phyloP scores from a whole-genome alignment of 2,797 vertebrate genomes.

The Anomalospiza imberbis region DNA sequence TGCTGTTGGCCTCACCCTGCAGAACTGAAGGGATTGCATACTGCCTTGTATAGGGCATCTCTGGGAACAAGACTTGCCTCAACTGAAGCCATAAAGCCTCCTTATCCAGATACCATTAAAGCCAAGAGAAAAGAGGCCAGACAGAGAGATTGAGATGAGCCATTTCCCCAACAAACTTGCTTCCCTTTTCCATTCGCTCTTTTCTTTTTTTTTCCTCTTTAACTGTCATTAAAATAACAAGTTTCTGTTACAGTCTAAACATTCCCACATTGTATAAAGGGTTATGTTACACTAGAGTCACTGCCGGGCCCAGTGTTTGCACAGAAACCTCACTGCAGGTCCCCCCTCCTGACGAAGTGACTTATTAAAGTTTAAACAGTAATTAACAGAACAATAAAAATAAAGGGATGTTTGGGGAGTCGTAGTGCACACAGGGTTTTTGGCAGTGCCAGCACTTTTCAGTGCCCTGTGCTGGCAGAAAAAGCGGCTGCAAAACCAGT shows the following conservation, averaged over 20 bases:
- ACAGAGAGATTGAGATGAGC: conserved; percentile 61
- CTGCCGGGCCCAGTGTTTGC: conserved; percentile 80
- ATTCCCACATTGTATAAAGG: conserved; percentile 92
- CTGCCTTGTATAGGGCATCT: neutral
- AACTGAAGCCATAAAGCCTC: conserved; percentile 33
- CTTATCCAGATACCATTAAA: conserved; percentile 40
- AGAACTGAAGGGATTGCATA: neutral
- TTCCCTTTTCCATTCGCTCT: conserved; percentile 62
- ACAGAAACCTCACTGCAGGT: conserved; percentile 82
- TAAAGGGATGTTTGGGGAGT: conserved; percentile 86
- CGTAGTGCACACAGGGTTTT: conserved; percentile 81
- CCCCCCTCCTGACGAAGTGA: conserved; percentile 84
- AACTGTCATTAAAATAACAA: conserved; percentile 93
- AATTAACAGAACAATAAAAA: conserved; percentile 88
- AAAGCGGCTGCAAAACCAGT: conserved; percentile 55
- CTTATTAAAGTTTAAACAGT: conserved; percentile 89
- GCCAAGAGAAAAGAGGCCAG: conserved; percentile 55
- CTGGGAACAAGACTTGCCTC: conserved; percentile 40
- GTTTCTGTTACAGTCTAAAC: conserved; percentile 95
- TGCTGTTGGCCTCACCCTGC: neutral
- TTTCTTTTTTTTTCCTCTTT: conserved; percentile 54
- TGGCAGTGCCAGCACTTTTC: conserved; percentile 84
- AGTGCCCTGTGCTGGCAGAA: conserved; percentile 81
- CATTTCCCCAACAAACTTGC: conserved; percentile 64
- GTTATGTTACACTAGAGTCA: conserved; percentile 81